phyloP scores from a whole-genome alignment of 2,113 vertebrate genomes.

The Scytalopus superciliaris region DNA sequence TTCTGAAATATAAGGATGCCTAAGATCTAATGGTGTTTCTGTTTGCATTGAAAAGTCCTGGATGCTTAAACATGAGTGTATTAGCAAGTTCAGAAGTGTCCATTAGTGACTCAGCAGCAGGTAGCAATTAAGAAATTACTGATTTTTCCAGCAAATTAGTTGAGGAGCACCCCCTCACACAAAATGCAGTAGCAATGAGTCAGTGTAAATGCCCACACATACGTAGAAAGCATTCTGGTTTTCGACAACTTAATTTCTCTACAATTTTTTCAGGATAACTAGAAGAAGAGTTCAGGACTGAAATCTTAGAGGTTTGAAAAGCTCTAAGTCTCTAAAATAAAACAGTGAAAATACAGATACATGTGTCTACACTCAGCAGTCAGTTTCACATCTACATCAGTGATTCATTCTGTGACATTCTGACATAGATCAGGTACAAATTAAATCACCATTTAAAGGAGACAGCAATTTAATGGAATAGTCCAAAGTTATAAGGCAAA shows the following conservation, averaged over 20 bases:
- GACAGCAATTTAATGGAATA: not conserved
- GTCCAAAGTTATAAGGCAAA: not conserved
- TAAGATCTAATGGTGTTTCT: not conserved
- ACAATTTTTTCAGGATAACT: not conserved
- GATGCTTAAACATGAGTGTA: not conserved
- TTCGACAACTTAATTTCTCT: not conserved
- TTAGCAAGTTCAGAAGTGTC: not conserved
- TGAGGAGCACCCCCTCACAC: not conserved
- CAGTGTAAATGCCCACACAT: fast-evolving
- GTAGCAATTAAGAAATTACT: not conserved
- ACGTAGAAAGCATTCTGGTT: not conserved
- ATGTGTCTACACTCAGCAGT: not conserved
- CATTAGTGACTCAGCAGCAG: not conserved
- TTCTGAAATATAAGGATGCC: not conserved
- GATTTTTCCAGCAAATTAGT: not conserved
- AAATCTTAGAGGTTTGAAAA: not conserved
- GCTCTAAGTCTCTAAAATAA: not conserved
- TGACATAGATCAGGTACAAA: not conserved
- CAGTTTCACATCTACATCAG: not conserved
- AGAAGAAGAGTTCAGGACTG: not conserved
- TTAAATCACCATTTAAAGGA: not conserved
- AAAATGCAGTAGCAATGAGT: not conserved
- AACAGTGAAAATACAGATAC: not conserved
- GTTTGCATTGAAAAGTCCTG: not conserved
- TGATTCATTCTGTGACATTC: not conserved